These are phyloP conservation scores for Forbesichthys papilliferus DNA, from an alignment of 2,113 vertebrate species.

Conservation along the genomic window DNA sequence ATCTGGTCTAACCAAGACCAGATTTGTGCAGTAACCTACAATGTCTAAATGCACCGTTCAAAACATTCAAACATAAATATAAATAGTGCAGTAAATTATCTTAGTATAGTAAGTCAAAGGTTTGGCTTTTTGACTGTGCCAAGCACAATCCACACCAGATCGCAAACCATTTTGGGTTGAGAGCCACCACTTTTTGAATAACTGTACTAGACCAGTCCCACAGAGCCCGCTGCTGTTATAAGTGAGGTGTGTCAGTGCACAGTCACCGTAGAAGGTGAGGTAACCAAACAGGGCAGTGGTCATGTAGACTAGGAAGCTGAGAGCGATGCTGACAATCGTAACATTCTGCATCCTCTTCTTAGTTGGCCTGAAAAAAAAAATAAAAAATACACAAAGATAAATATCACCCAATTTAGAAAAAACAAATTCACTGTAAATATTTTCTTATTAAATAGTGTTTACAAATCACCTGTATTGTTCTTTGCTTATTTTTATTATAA, in stretches of 20 bases:
- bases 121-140: too few species aligned
- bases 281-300: conserved; percentile 93
- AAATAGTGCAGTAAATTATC: too few species aligned
- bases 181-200: too few species aligned
- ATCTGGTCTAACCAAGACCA: too few species aligned
- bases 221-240: too few species aligned
- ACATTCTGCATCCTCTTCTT: conserved; percentile 92
- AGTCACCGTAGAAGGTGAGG: conserved; percentile 94
- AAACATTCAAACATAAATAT: too few species aligned
- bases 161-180: too few species aligned
- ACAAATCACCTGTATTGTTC: background rate
- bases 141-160: too few species aligned
- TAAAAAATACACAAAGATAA: background rate
- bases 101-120: too few species aligned
- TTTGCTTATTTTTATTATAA: background rate
- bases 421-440: background rate
- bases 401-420: background rate
- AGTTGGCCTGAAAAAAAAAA: conserved; percentile 79
- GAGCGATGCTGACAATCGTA: conserved; percentile 81
- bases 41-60: too few species aligned
- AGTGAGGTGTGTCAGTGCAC: conserved; percentile 6
- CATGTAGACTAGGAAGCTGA: conserved; percentile 89
- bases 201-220: too few species aligned
- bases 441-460: background rate
- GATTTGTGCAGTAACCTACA: too few species aligned